Base-by-base conservation (phyloP, 2,797 vertebrate genomes). In the Sebastes flavidus region DNA sequence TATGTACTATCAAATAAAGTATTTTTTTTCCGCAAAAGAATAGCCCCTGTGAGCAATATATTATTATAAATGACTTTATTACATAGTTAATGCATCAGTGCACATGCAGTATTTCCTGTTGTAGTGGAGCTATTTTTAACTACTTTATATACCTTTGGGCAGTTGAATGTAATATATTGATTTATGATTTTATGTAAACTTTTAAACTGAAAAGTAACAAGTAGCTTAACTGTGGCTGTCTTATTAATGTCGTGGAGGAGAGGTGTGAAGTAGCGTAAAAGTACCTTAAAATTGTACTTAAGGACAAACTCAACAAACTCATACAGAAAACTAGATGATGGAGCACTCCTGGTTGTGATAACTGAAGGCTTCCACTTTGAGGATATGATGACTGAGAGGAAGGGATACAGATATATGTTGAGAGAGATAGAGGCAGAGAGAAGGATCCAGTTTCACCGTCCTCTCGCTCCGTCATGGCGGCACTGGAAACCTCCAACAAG, bases 401-500 rank as follows among this genome's bases (percentile, higher is more conserved):
- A 55, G 71, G 6, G 58, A 54, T 62, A 34, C 52, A 80, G 72
- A 72, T 36, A 13, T 8, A 38, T n/a, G 65, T 18, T 27, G 72
- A 75, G 52, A 62, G 36, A 63, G 76, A n/a, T 20, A 62, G 65
- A 69, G 65, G 29, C 49, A 52, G 32, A 56, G 20, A 11, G 65
- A n/a, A 52, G 82, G 88, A 82, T 93, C 74, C 29, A 61, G 87
- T 94, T 93, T 90, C 90, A 67, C 68, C 24, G 13, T 56, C 56
- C 42, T 66, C 73, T 77, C 66, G 2, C 67, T 88, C 74, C 61
- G 70, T 80, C 79, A 72, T 69, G 60, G 71, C 66, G 9, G 75
- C 7, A 16, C 69, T 82, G 74, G 70, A 73, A 88, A 55, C 80
- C 56, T 84, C 85, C 82, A 90, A 96, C 95, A 94, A 92, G 83